A percentile compares a stretch with the other conserved stretches of the same genome.
Conservation (phyloP, 2,113 vertebrate genomes). For the Solenodon paradoxus region DNA sequence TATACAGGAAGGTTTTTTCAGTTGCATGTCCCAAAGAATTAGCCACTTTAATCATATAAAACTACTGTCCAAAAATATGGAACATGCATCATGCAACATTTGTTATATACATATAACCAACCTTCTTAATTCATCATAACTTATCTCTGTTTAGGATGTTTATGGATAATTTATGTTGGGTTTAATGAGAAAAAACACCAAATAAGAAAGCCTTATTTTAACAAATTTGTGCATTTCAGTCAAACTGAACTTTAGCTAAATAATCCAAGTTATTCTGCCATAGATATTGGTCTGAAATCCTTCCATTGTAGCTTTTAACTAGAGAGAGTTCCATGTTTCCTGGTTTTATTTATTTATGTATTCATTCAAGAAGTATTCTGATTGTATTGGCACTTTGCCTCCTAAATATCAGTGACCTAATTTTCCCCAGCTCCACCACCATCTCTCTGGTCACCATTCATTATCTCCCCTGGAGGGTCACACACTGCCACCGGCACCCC, state of each 20-base stretch:
- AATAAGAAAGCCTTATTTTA: conserved; percentile 2
- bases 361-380: neutral
- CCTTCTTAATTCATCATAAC: neutral
- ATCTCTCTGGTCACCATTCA: neutral
- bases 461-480: neutral
- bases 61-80: neutral
- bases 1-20: conserved; percentile 20
- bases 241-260: conserved; percentile 11
- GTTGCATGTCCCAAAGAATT: conserved; percentile 10
- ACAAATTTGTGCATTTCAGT: neutral
- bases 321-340: neutral
- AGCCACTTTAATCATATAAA: neutral
- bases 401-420: neutral
- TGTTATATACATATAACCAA: neutral
- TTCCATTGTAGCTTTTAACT: neutral
- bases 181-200: neutral
- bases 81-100: neutral
- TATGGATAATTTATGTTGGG: neutral
- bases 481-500: neutral
- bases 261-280: neutral
- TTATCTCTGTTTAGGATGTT: neutral
- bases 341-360: neutral
- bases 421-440: neutral
- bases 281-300: neutral
- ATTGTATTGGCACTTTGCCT: neutral